Evolutionary conservation across 2,113 vertebrate species (phyloP).

Genomic region (Psettodes erumei): DNA sequence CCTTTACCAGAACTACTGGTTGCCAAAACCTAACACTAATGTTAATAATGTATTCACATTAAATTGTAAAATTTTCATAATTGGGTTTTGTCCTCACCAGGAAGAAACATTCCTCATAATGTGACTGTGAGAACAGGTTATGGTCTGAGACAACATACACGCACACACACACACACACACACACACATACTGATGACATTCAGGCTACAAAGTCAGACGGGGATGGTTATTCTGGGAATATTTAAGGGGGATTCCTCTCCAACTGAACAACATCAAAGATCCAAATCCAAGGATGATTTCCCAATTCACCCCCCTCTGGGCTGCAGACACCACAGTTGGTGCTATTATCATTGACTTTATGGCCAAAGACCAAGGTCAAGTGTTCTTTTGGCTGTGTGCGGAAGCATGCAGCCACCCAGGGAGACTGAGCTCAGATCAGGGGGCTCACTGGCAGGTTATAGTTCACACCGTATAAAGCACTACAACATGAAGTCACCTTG

Average conservation of each 20-base stretch:
- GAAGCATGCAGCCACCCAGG: not conserved
- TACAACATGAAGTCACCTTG: slow-evolving; percentile 63
- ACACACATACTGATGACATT: slow-evolving; percentile 1
- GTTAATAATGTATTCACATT: too few relatives aligned
- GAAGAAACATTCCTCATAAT: too few relatives aligned
- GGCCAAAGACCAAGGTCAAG: slow-evolving; percentile 64
- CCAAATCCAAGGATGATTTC: slow-evolving; percentile 15
- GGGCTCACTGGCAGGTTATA: slow-evolving; percentile 26
- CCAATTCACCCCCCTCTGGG: not conserved
- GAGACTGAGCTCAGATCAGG: slow-evolving; percentile 43
- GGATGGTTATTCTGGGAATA: slow-evolving; percentile 24
- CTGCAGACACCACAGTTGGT: slow-evolving; percentile 20
- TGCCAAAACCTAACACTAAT: too few relatives aligned
- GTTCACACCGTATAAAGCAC: slow-evolving; percentile 20
- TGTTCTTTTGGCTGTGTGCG: slow-evolving; percentile 42
- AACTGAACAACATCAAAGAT: slow-evolving; percentile 38
- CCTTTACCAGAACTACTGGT: too few relatives aligned
- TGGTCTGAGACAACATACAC: too few relatives aligned
- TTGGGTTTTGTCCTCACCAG: too few relatives aligned
- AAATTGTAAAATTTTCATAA: too few relatives aligned
- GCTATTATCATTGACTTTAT: slow-evolving; percentile 60
- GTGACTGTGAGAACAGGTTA: too few relatives aligned
- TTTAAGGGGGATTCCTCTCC: slow-evolving; percentile 17
- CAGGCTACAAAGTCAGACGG: slow-evolving; percentile 22
- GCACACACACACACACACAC: slow-evolving; percentile 43